Conservation (phyloP, 2,888 invertebrate genomes). For the Xanthorhoe designata region DNA sequence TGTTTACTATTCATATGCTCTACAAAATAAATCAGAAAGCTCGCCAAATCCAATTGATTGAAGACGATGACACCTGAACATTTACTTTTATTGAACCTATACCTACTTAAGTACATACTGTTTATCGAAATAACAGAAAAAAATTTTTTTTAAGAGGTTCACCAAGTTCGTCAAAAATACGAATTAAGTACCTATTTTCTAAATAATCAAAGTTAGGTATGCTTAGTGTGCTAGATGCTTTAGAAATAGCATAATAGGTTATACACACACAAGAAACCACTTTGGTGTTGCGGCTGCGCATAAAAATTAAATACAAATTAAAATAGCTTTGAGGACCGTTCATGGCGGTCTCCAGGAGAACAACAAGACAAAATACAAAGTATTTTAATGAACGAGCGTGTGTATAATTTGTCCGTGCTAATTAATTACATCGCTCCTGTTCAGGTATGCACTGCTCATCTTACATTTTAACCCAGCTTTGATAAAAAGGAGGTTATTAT, state of each 20-base stretch:
- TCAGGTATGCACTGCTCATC: slow-evolving; percentile 13
- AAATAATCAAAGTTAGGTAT: too few relatives aligned
- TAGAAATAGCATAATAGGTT: background rate
- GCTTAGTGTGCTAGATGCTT: background rate
- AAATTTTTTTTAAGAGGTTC: too few relatives aligned
- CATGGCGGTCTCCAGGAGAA: slow-evolving; percentile 2
- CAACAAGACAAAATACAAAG: slow-evolving; percentile 12
- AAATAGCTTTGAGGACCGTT: slow-evolving; percentile 8
- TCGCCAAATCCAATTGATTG: too few relatives aligned
- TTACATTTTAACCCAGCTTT: slow-evolving; percentile 12
- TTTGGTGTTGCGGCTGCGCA: background rate
- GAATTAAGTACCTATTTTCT: too few relatives aligned
- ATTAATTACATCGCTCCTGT: slow-evolving; percentile 25
- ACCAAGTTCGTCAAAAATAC: too few relatives aligned
- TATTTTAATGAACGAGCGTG: slow-evolving; percentile 27
- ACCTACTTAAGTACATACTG: too few relatives aligned
- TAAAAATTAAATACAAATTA: slow-evolving; percentile 1
- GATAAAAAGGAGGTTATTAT: background rate
- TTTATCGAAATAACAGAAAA: too few relatives aligned
- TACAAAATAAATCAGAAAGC: too few relatives aligned
- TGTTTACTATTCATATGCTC: background rate
- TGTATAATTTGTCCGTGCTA: slow-evolving; percentile 31
- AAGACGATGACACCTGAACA: too few relatives aligned
- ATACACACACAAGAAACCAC: background rate
- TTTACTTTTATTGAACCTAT: too few relatives aligned